Evolutionary conservation across 2,888 invertebrate genomes (phyloP).

Genomic region (Hirtodrosophila trivittata): DNA sequence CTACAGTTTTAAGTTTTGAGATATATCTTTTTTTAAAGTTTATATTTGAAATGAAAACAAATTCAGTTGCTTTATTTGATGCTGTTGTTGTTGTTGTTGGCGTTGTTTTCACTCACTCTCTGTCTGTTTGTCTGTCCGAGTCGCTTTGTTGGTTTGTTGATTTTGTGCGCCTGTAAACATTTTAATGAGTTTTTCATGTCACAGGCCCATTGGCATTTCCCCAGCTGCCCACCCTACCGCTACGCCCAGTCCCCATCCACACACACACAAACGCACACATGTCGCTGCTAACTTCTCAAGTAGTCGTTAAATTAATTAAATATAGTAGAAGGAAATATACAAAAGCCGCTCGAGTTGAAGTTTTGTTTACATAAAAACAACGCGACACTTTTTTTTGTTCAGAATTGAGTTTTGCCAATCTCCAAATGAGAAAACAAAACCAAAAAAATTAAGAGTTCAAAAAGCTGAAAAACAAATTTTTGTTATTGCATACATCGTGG

Average conservation of each 20-base stretch:
- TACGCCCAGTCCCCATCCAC: conserved; percentile 7
- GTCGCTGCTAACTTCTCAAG: conserved; percentile 77
- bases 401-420: conserved; percentile 7
- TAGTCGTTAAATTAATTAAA: conserved; percentile 82
- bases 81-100: conserved; percentile 25
- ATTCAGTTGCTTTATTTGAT: conserved; percentile 56
- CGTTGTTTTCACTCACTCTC: conserved; percentile 20
- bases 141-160: conserved; percentile 64
- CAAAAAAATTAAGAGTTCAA: conserved; percentile 1
- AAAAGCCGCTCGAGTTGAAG: conserved; percentile 42
- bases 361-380: conserved; percentile 55
- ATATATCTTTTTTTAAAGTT: conserved; percentile 41
- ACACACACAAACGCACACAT: conserved; percentile 24
- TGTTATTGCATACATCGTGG: conserved; percentile 42
- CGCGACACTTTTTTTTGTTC: conserved; percentile 28
- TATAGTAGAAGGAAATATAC: conserved; percentile 65
- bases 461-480: conserved; percentile 5
- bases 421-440: background rate
- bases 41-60: conserved; percentile 70
- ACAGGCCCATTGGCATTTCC: conserved; percentile 50
- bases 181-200: conserved; percentile 81
- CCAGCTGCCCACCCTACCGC: conserved; percentile 7
- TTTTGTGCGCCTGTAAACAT: conserved; percentile 77
- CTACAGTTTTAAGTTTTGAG: conserved; percentile 26
- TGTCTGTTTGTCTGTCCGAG: conserved; percentile 44